These are phyloP conservation scores for Phrynocephalus guinanensis DNA, from an alignment of 2,797 vertebrate genomes.

Conservation along the genomic window DNA sequence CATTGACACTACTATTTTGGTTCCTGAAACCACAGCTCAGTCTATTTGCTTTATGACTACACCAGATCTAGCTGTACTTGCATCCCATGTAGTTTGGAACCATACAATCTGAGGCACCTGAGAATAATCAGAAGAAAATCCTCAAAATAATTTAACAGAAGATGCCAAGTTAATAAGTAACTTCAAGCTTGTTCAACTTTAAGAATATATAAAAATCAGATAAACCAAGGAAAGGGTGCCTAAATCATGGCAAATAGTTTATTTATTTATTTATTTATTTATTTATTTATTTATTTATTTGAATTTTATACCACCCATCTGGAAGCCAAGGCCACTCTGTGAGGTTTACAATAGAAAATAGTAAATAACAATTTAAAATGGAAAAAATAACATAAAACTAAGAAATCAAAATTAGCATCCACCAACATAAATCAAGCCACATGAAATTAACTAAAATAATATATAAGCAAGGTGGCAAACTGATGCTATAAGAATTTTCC, in stretches of 20 bases:
- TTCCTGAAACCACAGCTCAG: background rate
- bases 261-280: too few species aligned
- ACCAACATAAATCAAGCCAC: too few species aligned
- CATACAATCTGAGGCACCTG: slow-evolving; percentile 21
- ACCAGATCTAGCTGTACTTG: background rate
- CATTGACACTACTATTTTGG: background rate
- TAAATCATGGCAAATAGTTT: background rate
- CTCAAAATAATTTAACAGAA: slow-evolving; percentile 6
- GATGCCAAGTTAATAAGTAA: background rate
- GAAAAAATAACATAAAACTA: too few species aligned
- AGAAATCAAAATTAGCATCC: too few species aligned
- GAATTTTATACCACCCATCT: too few species aligned
- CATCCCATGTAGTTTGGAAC: background rate
- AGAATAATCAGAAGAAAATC: slow-evolving; percentile 12
- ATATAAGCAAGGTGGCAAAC: too few species aligned
- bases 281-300: too few species aligned
- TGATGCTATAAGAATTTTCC: background rate
- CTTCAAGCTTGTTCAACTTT: background rate
- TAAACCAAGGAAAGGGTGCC: rapidly evolving
- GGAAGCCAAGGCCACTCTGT: too few species aligned
- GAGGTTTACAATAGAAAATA: too few species aligned
- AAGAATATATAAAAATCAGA: slow-evolving; percentile 10
- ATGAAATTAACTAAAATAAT: too few species aligned
- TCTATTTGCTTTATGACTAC: background rate
- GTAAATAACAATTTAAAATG: too few species aligned